Conservation (phyloP, 2,888 invertebrate genomes). For the Cordylochernes scorpioides region DNA sequence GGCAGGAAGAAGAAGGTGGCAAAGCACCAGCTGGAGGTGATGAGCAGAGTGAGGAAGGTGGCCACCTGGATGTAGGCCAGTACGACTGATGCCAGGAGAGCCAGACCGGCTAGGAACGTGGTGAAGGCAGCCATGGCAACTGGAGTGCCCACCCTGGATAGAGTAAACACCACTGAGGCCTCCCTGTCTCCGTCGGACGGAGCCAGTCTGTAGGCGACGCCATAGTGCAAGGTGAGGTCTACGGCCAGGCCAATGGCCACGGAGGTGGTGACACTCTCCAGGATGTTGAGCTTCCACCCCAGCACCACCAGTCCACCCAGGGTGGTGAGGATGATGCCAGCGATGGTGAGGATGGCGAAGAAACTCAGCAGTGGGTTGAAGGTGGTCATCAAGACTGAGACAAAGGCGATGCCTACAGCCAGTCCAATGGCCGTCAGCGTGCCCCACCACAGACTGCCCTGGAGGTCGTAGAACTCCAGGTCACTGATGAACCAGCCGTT, state of each 20-base stretch:
- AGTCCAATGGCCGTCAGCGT: slow-evolving; percentile 49
- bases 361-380: slow-evolving; percentile 50
- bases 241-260: slow-evolving; percentile 40
- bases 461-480: slow-evolving; percentile 67
- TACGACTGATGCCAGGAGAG: slow-evolving; percentile 59
- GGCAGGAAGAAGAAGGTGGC: slow-evolving; percentile 59
- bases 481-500: slow-evolving; percentile 69
- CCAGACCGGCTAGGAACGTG: slow-evolving; percentile 57
- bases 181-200: slow-evolving; percentile 7
- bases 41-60: slow-evolving; percentile 56
- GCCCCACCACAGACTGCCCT: slow-evolving; percentile 47
- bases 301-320: slow-evolving; percentile 29
- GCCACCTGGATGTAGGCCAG: slow-evolving; percentile 79
- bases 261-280: slow-evolving; percentile 73
- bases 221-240: slow-evolving; percentile 31
- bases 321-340: slow-evolving; percentile 53
- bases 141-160: slow-evolving; percentile 41
- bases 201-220: slow-evolving; percentile 31
- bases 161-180: slow-evolving; percentile 17
- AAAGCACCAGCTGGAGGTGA: slow-evolving; percentile 63
- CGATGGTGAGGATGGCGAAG: slow-evolving; percentile 54
- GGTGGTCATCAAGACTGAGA: slow-evolving; percentile 53
- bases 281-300: slow-evolving; percentile 70
- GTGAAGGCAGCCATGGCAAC: slow-evolving; percentile 65
- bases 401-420: slow-evolving; percentile 48